phyloP scores from a whole-genome alignment of 53 echinoderm and acorn worm genomes.

The Glandiceps talaboti region DNA sequence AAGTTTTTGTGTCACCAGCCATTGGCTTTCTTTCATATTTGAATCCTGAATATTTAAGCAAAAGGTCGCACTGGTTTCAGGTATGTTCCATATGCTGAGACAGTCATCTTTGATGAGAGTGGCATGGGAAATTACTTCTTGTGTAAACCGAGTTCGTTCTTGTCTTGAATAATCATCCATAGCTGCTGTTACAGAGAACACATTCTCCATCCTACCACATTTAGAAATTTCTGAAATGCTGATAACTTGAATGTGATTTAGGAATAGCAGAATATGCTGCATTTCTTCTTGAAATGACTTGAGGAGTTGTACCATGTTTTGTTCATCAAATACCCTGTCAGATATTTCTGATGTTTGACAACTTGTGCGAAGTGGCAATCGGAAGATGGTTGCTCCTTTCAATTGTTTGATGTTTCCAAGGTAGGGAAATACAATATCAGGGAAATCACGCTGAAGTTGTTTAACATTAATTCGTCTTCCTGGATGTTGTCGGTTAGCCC shows the following conservation, averaged over 20 bases:
- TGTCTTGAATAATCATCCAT: slow-evolving; percentile 14
- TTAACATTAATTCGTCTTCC: slow-evolving; percentile 20
- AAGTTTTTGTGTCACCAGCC: not conserved
- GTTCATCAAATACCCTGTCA: slow-evolving; percentile 18
- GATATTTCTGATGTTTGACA: slow-evolving; percentile 31
- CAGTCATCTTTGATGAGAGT: not conserved
- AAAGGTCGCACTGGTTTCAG: not conserved
- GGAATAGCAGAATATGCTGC: slow-evolving; percentile 40
- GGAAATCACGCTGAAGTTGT: not conserved
- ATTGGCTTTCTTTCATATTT: not conserved
- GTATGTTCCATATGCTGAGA: not conserved
- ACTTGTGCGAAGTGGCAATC: slow-evolving; percentile 24
- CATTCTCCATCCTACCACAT: slow-evolving; percentile 4
- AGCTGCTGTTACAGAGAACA: slow-evolving; percentile 21
- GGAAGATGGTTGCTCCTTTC: slow-evolving; percentile 18
- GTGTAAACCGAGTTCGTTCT: slow-evolving; percentile 8
- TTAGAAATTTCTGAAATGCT: slow-evolving; percentile 39
- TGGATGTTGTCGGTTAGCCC: slow-evolving; percentile 20
- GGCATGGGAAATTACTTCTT: slow-evolving; percentile 21
- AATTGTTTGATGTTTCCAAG: slow-evolving; percentile 6
- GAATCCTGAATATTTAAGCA: not conserved
- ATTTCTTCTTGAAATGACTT: slow-evolving; percentile 16
- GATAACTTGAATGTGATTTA: slow-evolving; percentile 56
- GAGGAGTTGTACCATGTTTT: slow-evolving; percentile 27
- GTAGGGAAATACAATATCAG: slow-evolving; percentile 32